phyloP scores from a whole-genome alignment of 2,113 vertebrate species.

The Hemibagrus wyckioides region DNA sequence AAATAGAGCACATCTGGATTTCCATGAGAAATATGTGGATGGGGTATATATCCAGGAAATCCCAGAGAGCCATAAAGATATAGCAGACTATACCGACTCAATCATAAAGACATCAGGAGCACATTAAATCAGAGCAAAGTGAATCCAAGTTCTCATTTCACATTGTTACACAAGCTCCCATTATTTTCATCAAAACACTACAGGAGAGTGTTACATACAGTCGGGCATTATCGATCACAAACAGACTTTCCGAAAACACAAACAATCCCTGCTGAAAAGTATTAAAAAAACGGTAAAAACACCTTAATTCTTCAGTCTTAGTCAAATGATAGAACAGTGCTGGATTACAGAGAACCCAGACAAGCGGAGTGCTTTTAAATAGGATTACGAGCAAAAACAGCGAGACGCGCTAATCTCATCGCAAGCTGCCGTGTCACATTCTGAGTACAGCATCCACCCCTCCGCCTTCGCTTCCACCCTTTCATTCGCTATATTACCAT shows the following conservation, averaged over 20 bases:
- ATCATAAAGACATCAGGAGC: slow-evolving; percentile 3
- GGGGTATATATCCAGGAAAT: slow-evolving; percentile 3
- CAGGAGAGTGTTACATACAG: neutral
- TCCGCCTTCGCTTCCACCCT: slow-evolving; percentile 30
- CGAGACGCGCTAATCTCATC: slow-evolving; percentile 60
- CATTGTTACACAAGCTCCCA: neutral
- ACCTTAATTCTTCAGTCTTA: slow-evolving; percentile 43
- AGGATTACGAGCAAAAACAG: slow-evolving; percentile 62
- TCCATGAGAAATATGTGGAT: neutral
- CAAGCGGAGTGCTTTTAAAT: slow-evolving; percentile 68
- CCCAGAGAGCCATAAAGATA: neutral
- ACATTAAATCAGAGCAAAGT: neutral
- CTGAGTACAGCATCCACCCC: slow-evolving; percentile 53
- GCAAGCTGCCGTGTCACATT: slow-evolving; percentile 62
- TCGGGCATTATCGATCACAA: slow-evolving; percentile 36
- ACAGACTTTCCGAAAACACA: slow-evolving; percentile 25
- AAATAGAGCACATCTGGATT: slow-evolving; percentile 18
- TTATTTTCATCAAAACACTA: slow-evolving; percentile 7
- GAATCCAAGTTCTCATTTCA: neutral
- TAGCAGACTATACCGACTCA: neutral
- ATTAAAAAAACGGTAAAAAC: slow-evolving; percentile 50
- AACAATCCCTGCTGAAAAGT: slow-evolving; percentile 13
- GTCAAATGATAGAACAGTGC: slow-evolving; percentile 43
- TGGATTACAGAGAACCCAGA: slow-evolving; percentile 60
- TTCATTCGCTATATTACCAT: slow-evolving; percentile 55